Base-by-base conservation (phyloP, 2,888 invertebrate genomes). In the Drosophila borealis region DNA sequence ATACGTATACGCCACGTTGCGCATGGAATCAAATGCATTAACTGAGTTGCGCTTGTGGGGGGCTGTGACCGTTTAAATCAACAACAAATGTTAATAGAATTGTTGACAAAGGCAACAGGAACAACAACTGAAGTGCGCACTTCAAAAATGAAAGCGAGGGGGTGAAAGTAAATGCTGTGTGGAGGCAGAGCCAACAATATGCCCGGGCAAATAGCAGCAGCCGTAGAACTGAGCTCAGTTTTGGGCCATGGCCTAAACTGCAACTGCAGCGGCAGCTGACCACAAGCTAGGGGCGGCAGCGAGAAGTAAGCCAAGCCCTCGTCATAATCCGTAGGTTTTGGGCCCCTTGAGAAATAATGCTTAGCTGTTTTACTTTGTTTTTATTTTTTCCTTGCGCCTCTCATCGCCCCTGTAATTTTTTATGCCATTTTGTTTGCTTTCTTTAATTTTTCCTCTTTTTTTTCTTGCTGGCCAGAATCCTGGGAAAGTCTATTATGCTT, bases 311-410 rank as follows among this genome's bases (percentile, higher is more conserved):
- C 55, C 59, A 74, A 60, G 60, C 78, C 44, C 77, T 67, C 63
- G 59, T 61, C 78, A 64, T 73, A 75, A 70, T 74, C 71, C 74
- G 65, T 64, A 45, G 61, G 62, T 54, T 74, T 65, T 50, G 65
- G 56, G 73, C 51, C 83, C 51, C 83, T 84, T 88, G 88, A 84
- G 85, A 82, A 81, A 72, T 82, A 85, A 74, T 81, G 81, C 81
- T 82, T 87, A 85, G 85, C 85, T 72, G 72, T 64, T 81, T 71
- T 67, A 63, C 63, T 64, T 49, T 59, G 17, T 56, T 45, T 21
- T 51, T 57, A 45, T 51, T 45, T 70, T 37, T 42, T 36, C n/a
- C 46, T 48, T 53, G 25, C 29, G 19, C 34, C 19, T 54, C 51
- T 34, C 45, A 25, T 21, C 25, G 17, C 48, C 45, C 41, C 56